Evolutionary conservation across 2,888 invertebrate species (phyloP), one percentile per base, ranked within the genome.

Genomic region (Isoperla grammatica): DNA sequence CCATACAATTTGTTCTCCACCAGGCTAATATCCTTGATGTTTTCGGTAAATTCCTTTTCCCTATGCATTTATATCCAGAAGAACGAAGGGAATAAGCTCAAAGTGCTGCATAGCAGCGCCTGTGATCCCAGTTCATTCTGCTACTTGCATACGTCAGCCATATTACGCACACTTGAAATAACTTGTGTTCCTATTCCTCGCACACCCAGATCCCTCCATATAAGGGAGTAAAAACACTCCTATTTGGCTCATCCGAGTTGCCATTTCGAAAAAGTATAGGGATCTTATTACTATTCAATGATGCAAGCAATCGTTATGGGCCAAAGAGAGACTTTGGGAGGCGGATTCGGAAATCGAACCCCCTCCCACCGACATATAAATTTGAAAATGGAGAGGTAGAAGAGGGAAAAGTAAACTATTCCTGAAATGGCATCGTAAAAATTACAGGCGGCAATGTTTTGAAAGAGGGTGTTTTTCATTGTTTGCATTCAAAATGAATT

Each of bases 261-360:
- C 61, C 61, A 61, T 61, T 61, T 46, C 45, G 54, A 29, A 46
- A 57, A 61, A 45, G 19, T 61, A 57, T 57, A 53, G 20, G 71
- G 71, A 73, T 72, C 74, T 74, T 75, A 75, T 75, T 75, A 74
- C 73, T 74, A 75, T 75, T 75, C 75, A 74, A 74, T 74, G 74
- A 73, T 73, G 74, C 74, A 73, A 70, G 71, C 70, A 69, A 69
- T 69, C 67, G 72, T 72, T 72, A 72, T 61, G 63, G 61, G 29
- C 59, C 48, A 49, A 55, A 42, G 60, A 39, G 60, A 49, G 56
- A 53, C 48, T 49, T 49, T 22, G 43, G 60, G 56, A 61, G 61
- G 61, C 59, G 61, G 59, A 45, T 56, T 53, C 59, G 43, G 50
- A 56, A 59, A 56, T 62, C 59, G 59, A 59, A 59, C 59, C 56